Evolutionary conservation across 2,888 invertebrate species (phyloP).

Genomic region (Calephelis perditalis): DNA sequence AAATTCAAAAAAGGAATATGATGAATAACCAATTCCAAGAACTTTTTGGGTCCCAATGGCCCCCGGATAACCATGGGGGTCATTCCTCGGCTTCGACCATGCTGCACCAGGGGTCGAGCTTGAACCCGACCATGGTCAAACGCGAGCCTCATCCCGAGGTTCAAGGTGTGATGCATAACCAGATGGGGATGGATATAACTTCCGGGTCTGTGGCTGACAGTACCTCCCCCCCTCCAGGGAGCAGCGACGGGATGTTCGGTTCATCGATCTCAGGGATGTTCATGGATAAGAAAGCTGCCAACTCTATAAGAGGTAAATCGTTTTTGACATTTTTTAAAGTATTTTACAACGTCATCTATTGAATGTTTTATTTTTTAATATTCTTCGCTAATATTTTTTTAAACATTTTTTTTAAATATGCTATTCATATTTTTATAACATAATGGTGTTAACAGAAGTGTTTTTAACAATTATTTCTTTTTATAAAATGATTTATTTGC

Average conservation of each 20-base stretch:
- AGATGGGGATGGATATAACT: constrained; percentile 56
- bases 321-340: constrained; percentile 24
- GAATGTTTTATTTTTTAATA: background rate
- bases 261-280: constrained; percentile 68
- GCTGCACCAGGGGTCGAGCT: constrained; percentile 54
- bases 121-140: constrained; percentile 59
- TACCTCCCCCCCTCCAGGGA: constrained; percentile 78
- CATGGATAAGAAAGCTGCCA: constrained; percentile 80
- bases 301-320: constrained; percentile 81
- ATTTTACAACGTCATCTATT: constrained; percentile 2
- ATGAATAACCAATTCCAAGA: constrained; percentile 73
- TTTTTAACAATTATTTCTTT: no score
- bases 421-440: no score
- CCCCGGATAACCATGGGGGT: constrained; percentile 70
- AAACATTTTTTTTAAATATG: no score
- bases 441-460: no score
- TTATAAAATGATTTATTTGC: no score
- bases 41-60: constrained; percentile 72
- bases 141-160: constrained; percentile 58
- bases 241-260: constrained; percentile 65
- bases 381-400: background rate
- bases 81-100: constrained; percentile 68
- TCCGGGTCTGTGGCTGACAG: constrained; percentile 76
- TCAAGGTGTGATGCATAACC: constrained; percentile 53
- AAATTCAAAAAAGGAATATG: constrained; percentile 37